Base-by-base conservation (phyloP, 2,113 vertebrate species). In the Ellobius talpinus region DNA sequence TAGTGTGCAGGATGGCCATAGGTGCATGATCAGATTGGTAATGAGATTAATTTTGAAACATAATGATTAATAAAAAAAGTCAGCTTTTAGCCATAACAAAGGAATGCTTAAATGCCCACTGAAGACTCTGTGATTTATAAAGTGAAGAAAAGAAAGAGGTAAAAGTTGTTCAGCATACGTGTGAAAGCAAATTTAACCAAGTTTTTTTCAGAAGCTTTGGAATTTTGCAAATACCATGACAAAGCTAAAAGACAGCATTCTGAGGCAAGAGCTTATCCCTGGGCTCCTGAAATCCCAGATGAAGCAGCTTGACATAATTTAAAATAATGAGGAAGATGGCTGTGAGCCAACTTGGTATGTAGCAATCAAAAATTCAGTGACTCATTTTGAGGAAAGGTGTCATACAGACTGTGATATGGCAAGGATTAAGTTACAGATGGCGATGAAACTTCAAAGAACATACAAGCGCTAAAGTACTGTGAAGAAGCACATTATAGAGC, bases 401-500 rank as follows among this genome's bases (percentile, higher is more conserved):
- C 94, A 90, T 65, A 47, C 31, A 96, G 97, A 97, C 95, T 97
- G 88, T 90, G 94, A 97, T 97, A 94, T 24, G 81, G 50, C 85
- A 73, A 97, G 91, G 81, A 47, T 2, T 55, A 92, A 93, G 95
- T 97, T 81, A 82, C 96, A 98, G 96, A 96, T 95, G 96, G 95
- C 68, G 77, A 90, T 89, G 88, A 86, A 66, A 90, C 90, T 90
- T 92, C 31, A 42, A 55, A 86, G 95, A 96, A 76, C 90, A 94
- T 58, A 65, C 66, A 94, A 92, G 90, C 77, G 90, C 58, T 88
- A 90, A 86, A 90, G 70, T 39, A 65, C 76, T 90, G 52, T 12
- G 52, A 90, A 42, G 66, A 31, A 87, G 74, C 55, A 6, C 5
- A 47, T 77, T 23, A 42, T 3, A 36, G 58, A 79, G 3, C 47